These are phyloP conservation scores for Muscicapa striata DNA, from an alignment of 2,797 vertebrate genomes.

Conservation along the genomic window DNA sequence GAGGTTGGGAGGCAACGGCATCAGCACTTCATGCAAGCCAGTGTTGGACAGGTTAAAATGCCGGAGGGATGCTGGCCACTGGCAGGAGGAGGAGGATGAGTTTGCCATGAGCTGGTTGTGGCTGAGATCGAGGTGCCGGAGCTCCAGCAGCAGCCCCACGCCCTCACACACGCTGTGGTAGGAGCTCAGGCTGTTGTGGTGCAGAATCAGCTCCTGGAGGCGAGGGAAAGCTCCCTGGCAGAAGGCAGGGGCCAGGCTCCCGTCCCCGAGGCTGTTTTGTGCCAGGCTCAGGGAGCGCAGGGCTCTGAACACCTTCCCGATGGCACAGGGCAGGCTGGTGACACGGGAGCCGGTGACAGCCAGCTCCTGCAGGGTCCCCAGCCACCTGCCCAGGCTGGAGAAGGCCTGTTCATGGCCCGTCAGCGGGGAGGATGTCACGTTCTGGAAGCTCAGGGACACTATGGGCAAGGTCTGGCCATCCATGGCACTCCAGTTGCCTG, in stretches of 20 bases:
- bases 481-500: background rate
- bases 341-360: slow-evolving; percentile 28
- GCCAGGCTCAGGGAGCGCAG: slow-evolving; percentile 71
- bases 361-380: slow-evolving; percentile 65
- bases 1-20: slow-evolving; percentile 51
- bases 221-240: slow-evolving; percentile 69
- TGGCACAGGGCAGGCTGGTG: slow-evolving; percentile 57
- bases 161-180: background rate
- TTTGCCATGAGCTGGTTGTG: slow-evolving; percentile 57
- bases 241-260: background rate
- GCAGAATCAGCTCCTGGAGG: slow-evolving; percentile 65
- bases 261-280: slow-evolving; percentile 61
- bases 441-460: slow-evolving; percentile 62
- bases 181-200: slow-evolving; percentile 47
- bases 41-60: slow-evolving; percentile 66
- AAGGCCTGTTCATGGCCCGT: background rate
- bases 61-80: slow-evolving; percentile 58
- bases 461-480: background rate
- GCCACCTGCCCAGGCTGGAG: slow-evolving; percentile 52
- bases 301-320: background rate
- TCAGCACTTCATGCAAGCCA: slow-evolving; percentile 42
- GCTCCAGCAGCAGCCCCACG: background rate
- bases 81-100: slow-evolving; percentile 23
- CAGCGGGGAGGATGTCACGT: slow-evolving; percentile 19
- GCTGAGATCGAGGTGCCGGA: slow-evolving; percentile 72